Evolutionary conservation across 2,888 invertebrate species (phyloP).

Genomic region (Campoplex nolae): DNA sequence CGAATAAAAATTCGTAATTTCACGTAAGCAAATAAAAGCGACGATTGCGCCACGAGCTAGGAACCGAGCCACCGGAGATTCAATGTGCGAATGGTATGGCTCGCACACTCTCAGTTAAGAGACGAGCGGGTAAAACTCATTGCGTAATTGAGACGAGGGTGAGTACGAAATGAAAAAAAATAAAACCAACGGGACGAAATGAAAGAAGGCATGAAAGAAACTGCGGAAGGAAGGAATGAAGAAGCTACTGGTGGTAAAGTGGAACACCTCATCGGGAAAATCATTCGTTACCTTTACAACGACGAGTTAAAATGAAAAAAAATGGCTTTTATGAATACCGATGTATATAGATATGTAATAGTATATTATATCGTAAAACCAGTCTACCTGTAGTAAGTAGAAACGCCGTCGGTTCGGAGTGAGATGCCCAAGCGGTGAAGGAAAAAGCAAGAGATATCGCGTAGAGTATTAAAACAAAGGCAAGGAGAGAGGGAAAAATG

Average conservation of each 20-base stretch:
- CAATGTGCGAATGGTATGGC: constrained; percentile 18
- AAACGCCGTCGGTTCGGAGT: constrained; percentile 12
- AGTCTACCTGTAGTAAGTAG: constrained; percentile 19
- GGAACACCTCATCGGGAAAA: constrained; percentile 62
- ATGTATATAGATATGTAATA: not conserved
- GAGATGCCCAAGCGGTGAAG: constrained; percentile 26
- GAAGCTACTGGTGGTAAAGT: constrained; percentile 57
- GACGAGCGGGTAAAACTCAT: constrained; percentile 49
- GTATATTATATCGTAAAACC: not conserved
- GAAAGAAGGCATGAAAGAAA: constrained; percentile 25
- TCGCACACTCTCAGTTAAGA: constrained; percentile 19
- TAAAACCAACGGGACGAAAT: constrained; percentile 10
- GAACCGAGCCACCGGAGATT: constrained; percentile 30
- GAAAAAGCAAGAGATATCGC: not conserved
- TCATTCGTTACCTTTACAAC: constrained; percentile 52
- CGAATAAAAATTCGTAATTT: constrained; percentile 46
- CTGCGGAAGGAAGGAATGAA: constrained; percentile 32
- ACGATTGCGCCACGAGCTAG: constrained; percentile 20
- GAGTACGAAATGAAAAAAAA: constrained; percentile 10
- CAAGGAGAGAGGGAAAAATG: not conserved
- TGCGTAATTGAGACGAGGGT: constrained; percentile 17
- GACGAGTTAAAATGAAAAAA: constrained; percentile 58
- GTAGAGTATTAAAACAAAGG: constrained; percentile 41
- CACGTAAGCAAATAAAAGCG: constrained; percentile 30
- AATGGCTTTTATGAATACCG: constrained; percentile 50